Evolutionary conservation across 2,113 vertebrate species (phyloP).

Genomic region (Callocephalon fimbriatum): DNA sequence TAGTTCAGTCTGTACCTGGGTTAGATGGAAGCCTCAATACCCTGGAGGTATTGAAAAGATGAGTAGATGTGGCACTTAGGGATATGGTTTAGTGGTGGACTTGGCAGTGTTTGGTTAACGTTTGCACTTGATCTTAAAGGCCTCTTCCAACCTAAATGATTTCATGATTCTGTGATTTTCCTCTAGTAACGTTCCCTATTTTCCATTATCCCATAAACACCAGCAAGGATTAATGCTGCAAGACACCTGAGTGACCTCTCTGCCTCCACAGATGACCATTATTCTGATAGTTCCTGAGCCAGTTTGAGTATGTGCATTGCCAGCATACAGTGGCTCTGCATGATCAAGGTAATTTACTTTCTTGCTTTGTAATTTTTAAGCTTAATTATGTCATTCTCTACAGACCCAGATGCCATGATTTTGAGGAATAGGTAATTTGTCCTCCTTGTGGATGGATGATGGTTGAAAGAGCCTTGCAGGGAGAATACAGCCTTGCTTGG

Average conservation of each 20-base stretch:
- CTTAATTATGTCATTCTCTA: not conserved
- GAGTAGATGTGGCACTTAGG: not conserved
- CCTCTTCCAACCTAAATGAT: not conserved
- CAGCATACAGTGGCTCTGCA: not conserved
- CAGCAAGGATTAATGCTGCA: not conserved
- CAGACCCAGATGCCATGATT: not conserved
- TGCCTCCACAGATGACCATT: not conserved
- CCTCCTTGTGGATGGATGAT: not conserved
- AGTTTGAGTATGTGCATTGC: not conserved
- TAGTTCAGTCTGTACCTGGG: not conserved
- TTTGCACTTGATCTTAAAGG: rapidly evolving
- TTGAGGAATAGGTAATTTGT: not conserved
- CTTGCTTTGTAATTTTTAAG: not conserved
- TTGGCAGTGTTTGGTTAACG: rapidly evolving
- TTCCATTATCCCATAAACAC: not conserved
- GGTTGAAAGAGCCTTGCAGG: not conserved
- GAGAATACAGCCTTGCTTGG: not conserved
- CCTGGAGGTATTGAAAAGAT: not conserved
- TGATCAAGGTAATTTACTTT: not conserved
- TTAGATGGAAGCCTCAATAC: not conserved
- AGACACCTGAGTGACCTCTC: not conserved
- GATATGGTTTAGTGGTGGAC: not conserved
- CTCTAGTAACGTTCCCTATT: not conserved
- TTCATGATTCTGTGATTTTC: not conserved
- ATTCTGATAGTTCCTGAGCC: not conserved